These are phyloP conservation scores for Ceratina japonica DNA, from an alignment of 1,140 invertebrate species.

Conservation along the genomic window DNA sequence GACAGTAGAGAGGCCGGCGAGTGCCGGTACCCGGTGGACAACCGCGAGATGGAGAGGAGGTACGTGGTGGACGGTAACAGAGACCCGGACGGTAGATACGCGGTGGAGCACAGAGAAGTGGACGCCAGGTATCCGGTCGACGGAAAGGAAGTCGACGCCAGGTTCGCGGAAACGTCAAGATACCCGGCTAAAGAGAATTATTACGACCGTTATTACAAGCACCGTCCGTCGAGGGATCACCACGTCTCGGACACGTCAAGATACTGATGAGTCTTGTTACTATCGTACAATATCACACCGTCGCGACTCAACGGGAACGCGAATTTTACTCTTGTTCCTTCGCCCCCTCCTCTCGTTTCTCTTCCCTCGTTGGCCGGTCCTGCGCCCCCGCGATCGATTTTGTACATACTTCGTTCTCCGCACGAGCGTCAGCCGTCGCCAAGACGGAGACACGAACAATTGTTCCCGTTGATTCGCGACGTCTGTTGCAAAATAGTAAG, in stretches of 20 bases:
- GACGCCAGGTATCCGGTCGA: slow-evolving; percentile 43
- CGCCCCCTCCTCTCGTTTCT: too few species aligned
- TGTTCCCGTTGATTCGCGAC: slow-evolving; percentile 64
- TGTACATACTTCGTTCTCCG: not conserved
- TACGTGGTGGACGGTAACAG: slow-evolving; percentile 58
- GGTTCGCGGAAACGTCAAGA: slow-evolving; percentile 69
- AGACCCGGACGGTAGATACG: slow-evolving; percentile 62
- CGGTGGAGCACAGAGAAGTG: slow-evolving; percentile 55
- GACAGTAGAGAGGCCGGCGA: slow-evolving; percentile 57
- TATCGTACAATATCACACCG: slow-evolving; percentile 53
- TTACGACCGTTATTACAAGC: slow-evolving; percentile 78
- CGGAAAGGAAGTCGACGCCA: slow-evolving; percentile 63
- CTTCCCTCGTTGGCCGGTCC: not conserved
- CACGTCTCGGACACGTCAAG: slow-evolving; percentile 73
- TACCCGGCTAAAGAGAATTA: slow-evolving; percentile 77
- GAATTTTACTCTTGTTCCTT: not conserved
- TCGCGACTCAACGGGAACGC: slow-evolving; percentile 63
- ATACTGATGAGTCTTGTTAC: slow-evolving; percentile 72
- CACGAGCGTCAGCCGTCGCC: too few species aligned
- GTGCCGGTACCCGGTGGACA: slow-evolving; percentile 62
- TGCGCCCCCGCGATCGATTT: not conserved
- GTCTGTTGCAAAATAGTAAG: slow-evolving; percentile 41
- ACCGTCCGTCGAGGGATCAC: slow-evolving; percentile 75
- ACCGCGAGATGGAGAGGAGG: slow-evolving; percentile 61
- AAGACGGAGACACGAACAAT: not conserved